A percentile compares a stretch with the other conserved stretches of the same genome.
Evolutionary conservation across 2,888 invertebrate genomes (phyloP).

Genomic region (Brenthis hecate): DNA sequence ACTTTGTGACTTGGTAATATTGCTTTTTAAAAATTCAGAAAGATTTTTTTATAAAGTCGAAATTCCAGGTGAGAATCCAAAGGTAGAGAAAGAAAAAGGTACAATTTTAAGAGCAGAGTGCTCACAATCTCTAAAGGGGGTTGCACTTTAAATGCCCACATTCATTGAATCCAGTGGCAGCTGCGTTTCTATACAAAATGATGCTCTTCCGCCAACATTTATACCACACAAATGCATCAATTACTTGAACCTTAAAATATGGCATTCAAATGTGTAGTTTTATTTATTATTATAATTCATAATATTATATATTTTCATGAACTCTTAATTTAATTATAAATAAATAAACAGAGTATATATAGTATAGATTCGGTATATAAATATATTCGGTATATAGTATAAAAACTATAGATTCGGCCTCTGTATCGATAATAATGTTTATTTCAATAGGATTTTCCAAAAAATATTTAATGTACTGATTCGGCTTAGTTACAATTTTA

Average conservation of each 20-base stretch:
- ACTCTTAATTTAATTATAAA: no score
- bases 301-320: no score
- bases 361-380: no score
- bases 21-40: conserved; percentile 5
- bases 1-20: neutral
- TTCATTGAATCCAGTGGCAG: conserved; percentile 32
- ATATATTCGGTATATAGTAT: no score
- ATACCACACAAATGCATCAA: conserved; percentile 17
- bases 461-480: no score
- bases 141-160: conserved; percentile 32
- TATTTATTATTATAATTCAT: no score
- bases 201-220: conserved; percentile 32
- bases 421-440: no score
- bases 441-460: no score
- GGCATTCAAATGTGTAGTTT: neutral
- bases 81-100: conserved; percentile 7
- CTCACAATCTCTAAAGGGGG: conserved; percentile 23
- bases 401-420: no score
- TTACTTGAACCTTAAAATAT: conserved; percentile 17
- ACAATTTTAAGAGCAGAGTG: conserved; percentile 15
- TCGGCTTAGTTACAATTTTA: no score
- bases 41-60: neutral
- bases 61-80: conserved; percentile 9
- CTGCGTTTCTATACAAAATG: conserved; percentile 32
- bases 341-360: no score